These are phyloP conservation scores for Stegastes partitus DNA, from an alignment of 2,113 vertebrate genomes.

Conservation along the genomic window DNA sequence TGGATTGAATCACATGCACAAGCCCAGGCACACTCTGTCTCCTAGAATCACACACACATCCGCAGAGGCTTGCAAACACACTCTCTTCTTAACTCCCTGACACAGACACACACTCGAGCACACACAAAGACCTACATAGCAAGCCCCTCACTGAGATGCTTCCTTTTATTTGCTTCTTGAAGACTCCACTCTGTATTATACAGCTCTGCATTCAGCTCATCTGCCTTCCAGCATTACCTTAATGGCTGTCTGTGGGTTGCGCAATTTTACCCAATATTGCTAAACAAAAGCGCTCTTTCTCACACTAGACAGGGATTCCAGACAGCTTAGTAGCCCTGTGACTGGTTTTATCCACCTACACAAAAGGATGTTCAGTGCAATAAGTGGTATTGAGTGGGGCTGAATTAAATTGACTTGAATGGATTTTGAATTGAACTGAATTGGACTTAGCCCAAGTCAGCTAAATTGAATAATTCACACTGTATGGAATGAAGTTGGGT, in stretches of 20 bases:
- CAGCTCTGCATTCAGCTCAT: constrained; percentile 66
- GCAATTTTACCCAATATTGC: constrained; percentile 77
- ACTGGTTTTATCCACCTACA: constrained; percentile 76
- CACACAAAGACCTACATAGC: constrained; percentile 69
- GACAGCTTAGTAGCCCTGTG: constrained; percentile 70
- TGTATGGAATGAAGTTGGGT: constrained; percentile 18
- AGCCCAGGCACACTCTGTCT: constrained; percentile 63
- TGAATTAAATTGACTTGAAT: constrained; percentile 71
- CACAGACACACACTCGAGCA: constrained; percentile 41
- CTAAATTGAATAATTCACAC: constrained; percentile 53
- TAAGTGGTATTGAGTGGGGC: constrained; percentile 69
- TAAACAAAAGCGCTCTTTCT: constrained; percentile 72
- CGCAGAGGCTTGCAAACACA: constrained; percentile 47
- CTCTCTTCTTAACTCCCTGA: constrained; percentile 47
- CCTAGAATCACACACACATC: constrained; percentile 66
- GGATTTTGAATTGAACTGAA: constrained; percentile 66
- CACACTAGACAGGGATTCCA: constrained; percentile 58
- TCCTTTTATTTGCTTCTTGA: constrained; percentile 75
- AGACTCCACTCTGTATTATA: constrained; percentile 65
- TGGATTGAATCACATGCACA: constrained; percentile 63
- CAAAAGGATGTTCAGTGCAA: constrained; percentile 67
- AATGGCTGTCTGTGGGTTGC: constrained; percentile 78
- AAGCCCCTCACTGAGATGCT: constrained; percentile 68
- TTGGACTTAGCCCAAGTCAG: constrained; percentile 38
- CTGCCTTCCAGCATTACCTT: constrained; percentile 80